Evolutionary conservation across 2,113 vertebrate species (phyloP), one percentile per base, ranked within the genome.

Genomic region (Chiloscyllium plagiosum): DNA sequence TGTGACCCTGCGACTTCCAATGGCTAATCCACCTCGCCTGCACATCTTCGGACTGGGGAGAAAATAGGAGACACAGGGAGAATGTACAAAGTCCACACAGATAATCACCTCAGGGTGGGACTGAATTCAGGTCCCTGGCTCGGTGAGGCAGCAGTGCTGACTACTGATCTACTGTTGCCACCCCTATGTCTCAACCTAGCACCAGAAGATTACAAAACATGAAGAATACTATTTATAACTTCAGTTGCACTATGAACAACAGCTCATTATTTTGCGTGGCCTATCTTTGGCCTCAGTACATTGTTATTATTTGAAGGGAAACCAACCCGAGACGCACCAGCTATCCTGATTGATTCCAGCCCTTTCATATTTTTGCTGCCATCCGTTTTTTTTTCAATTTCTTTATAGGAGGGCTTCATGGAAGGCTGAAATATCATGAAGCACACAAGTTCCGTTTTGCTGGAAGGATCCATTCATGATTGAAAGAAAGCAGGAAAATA

Each of bases 401-500:
- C 33, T 83, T n/a, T 29, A 22, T 93, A n/a, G 89, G 61, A 37
- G 89, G 29, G 29, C 89, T 93, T 93, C 89, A 93, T 66, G 89
- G 89, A 93, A 93, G 89, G 56, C 61, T 93, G 61, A 66, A 66
- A 93, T 66, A 93, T 66, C 33, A 66, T 37, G 61, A 93, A 93
- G 65, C 89, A 37, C 89, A 66, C 61, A 93, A 65, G 61, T 93
- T 93, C 56, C 17, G 61, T 93, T 93, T 93, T 66, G 89, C 13
- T 66, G 66, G 89, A 37, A 95, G 13, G 69, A 95, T 26, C 69
- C 42, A 70, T 52, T 95, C 69, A 72, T 47, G 94, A 72, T 72
- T 72, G 94, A 95, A 95, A 95, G 26, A 95, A 95, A 70, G 37
- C 37, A 70, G 52, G 94, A 72, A 95, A 95, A 95, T 93, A 93